Conservation (phyloP, 2,888 invertebrate genomes). For the Drosophila demipolita region DNA sequence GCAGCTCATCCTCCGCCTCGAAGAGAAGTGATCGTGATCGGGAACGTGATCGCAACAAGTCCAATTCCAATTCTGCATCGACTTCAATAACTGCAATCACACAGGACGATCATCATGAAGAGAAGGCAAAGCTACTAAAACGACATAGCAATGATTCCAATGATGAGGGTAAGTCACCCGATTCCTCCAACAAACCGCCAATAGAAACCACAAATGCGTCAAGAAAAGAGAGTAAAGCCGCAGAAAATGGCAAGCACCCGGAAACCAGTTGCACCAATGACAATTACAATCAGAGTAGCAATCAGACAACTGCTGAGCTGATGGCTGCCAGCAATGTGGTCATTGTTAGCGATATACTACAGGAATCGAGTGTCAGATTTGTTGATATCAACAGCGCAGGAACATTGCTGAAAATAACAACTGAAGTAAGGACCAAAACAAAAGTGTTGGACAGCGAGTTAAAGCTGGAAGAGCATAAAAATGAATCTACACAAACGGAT, state of each 20-base stretch:
- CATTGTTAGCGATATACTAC: slow-evolving; percentile 78
- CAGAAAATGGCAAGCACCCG: slow-evolving; percentile 44
- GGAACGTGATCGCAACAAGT: slow-evolving; percentile 57
- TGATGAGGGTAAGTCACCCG: slow-evolving; percentile 87
- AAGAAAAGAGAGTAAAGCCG: slow-evolving; percentile 29
- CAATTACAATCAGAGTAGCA: slow-evolving; percentile 15
- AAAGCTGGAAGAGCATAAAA: neutral
- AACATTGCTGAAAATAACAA: neutral
- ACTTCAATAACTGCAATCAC: slow-evolving; percentile 34
- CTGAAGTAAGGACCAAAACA: neutral
- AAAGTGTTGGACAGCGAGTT: neutral
- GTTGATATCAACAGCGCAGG: slow-evolving; percentile 66
- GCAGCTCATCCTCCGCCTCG: slow-evolving; percentile 55
- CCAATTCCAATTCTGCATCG: slow-evolving; percentile 39
- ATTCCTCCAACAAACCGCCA: slow-evolving; percentile 32
- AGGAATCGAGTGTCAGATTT: slow-evolving; percentile 78
- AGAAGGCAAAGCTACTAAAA: slow-evolving; percentile 84
- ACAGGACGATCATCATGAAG: slow-evolving; percentile 88
- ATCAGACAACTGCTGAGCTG: slow-evolving; percentile 13
- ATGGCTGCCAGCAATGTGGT: slow-evolving; percentile 65
- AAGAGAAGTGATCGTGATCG: slow-evolving; percentile 59
- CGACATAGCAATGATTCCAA: slow-evolving; percentile 93
- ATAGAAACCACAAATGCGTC: slow-evolving; percentile 13
- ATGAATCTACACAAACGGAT: neutral
- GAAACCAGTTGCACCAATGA: slow-evolving; percentile 33